Conservation (phyloP, 2,113 vertebrate species). For the Hyla sarda region DNA sequence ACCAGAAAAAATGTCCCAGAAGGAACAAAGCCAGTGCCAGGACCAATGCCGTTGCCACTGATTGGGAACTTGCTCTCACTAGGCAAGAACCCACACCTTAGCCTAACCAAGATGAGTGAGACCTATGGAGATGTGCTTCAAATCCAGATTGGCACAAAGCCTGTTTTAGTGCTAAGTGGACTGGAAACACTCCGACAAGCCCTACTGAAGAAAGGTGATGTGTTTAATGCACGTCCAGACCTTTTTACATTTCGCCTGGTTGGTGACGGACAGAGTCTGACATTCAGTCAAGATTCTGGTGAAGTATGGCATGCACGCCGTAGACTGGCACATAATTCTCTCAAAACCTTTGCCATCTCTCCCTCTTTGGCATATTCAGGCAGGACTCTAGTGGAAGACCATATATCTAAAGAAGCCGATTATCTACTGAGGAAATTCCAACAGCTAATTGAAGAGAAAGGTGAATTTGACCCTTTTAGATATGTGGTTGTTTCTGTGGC, state of each 20-base stretch:
- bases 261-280: constrained; percentile 73
- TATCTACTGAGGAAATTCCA: constrained; percentile 72
- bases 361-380: constrained; percentile 65
- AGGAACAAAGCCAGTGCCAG: constrained; percentile 80
- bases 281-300: constrained; percentile 74
- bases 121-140: constrained; percentile 82
- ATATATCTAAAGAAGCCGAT: constrained; percentile 78
- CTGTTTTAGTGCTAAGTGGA: constrained; percentile 86
- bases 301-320: constrained; percentile 76
- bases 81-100: constrained; percentile 78
- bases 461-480: constrained; percentile 80
- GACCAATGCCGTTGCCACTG: constrained; percentile 81
- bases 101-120: constrained; percentile 79
- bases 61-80: constrained; percentile 82
- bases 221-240: constrained; percentile 85
- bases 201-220: constrained; percentile 84
- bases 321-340: constrained; percentile 76
- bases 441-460: constrained; percentile 69
- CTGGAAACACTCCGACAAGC: constrained; percentile 82
- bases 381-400: constrained; percentile 77
- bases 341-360: constrained; percentile 75
- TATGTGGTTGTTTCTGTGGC: constrained; percentile 84
- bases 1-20: constrained; percentile 69
- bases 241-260: constrained; percentile 76
- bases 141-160: constrained; percentile 83